Base-by-base conservation (phyloP, 2,797 vertebrate genomes). In the Serranus cabrilla region DNA sequence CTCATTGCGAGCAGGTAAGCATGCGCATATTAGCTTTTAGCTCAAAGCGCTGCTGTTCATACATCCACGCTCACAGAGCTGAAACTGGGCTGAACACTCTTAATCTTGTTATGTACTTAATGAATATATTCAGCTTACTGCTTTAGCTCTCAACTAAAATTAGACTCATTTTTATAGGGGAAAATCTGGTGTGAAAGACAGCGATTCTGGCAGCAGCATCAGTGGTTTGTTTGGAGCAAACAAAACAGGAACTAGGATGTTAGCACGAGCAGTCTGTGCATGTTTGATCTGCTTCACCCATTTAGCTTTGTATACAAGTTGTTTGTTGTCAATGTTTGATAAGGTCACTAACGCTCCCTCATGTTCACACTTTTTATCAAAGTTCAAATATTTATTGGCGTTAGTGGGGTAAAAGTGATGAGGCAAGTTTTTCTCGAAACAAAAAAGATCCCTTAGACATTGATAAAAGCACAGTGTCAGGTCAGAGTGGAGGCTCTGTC, bases 201-300 rank as follows among this genome's bases (percentile, higher is more conserved):
- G 10, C 18, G 20, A 67, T 71, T 78, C 54, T 69, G 58, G 57
- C 42, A 59, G 37, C 37, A 21, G 43, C 21, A 69, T 20, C 31
- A 55, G 27, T 14, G 43, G 46, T 81, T 76, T 83, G 74, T 81
- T 84, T 81, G 37, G 39, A 52, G 34, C 43, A 86, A 86, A 78
- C 49, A 76, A 62, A 71, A 31, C 43, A 57, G 40, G 52, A 31
- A 68, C 57, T 47, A 67, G 50, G 45, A 70, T 50, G 77, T 60
- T 64, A 51, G 43, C 16, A 57, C 18, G 16, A 69, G 37, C 59
- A 71, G 71, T 21, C 74, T 78, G 75, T 51, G 64, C 59, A 56
- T 70, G 66, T 85, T 83, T 87, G 62, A 72, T 64, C 61, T 65
- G 54, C 47, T 74, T 81, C 65, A 62, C 49, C 68, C 50, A 74